Conservation (phyloP, 2,888 invertebrate species). For the Pyrrhia umbra region DNA sequence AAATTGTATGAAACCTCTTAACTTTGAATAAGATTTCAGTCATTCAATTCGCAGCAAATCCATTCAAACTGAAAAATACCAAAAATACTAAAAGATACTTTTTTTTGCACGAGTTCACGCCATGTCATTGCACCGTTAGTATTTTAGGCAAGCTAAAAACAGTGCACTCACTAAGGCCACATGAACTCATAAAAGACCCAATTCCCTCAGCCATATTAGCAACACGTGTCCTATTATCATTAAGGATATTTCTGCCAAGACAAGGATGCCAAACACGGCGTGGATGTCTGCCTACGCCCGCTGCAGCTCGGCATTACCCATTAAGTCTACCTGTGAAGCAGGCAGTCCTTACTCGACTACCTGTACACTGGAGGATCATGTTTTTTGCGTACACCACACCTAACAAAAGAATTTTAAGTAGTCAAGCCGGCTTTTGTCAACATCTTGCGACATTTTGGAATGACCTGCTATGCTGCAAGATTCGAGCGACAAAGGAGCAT, state of each 20-base stretch:
- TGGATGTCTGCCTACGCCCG: constrained; percentile 48
- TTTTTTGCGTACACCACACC: constrained; percentile 17
- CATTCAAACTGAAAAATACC: constrained; percentile 20
- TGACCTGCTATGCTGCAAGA: background rate
- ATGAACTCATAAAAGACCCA: constrained; percentile 1
- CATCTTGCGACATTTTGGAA: background rate
- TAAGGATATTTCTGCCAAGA: constrained; percentile 31
- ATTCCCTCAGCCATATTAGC: constrained; percentile 18
- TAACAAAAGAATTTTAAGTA: constrained; percentile 21
- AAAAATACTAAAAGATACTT: constrained; percentile 1
- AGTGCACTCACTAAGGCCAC: background rate
- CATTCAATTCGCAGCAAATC: constrained; percentile 16
- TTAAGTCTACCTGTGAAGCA: constrained; percentile 47
- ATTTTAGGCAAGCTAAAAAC: background rate
- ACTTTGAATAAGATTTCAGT: constrained; percentile 16
- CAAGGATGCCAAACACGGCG: constrained; percentile 46
- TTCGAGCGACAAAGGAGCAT: background rate
- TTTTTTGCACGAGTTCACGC: constrained; percentile 10
- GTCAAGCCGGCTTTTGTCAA: background rate
- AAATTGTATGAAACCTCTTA: constrained; percentile 6
- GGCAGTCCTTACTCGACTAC: constrained; percentile 48
- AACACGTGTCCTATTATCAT: constrained; percentile 36
- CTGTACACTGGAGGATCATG: constrained; percentile 10
- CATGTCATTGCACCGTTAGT: constrained; percentile 17
- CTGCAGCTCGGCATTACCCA: constrained; percentile 50